Evolutionary conservation across 2,888 invertebrate genomes (phyloP).

Genomic region (Sarcophaga carnaria): DNA sequence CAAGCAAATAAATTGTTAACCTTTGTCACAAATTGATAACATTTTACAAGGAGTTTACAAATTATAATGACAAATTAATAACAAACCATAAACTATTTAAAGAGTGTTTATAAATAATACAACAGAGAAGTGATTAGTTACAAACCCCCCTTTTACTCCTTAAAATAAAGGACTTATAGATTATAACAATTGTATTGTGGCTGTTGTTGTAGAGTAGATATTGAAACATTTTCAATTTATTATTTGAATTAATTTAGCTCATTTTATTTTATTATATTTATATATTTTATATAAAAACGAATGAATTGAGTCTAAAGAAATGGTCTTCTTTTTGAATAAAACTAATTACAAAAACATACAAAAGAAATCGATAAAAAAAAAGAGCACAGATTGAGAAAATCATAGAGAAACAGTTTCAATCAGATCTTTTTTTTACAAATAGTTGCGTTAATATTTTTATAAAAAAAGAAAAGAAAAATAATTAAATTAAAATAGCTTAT

Average conservation of each 20-base stretch:
- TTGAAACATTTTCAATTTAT: not conserved
- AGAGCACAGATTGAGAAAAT: not conserved
- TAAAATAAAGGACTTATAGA: too few relatives aligned
- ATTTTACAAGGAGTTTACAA: too few relatives aligned
- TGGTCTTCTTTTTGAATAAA: conserved; percentile 12
- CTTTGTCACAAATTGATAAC: too few relatives aligned
- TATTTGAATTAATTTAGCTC: conserved; percentile 35
- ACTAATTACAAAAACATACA: conserved; percentile 29
- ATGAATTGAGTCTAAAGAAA: conserved; percentile 51
- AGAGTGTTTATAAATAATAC: too few relatives aligned
- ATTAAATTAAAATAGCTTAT: conserved; percentile 33
- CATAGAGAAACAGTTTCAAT: conserved; percentile 16
- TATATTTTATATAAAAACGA: conserved; percentile 27
- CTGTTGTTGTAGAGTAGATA: not conserved
- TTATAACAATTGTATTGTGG: too few relatives aligned
- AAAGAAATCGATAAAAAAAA: conserved; percentile 12
- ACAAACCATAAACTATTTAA: not conserved
- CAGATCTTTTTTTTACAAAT: not conserved
- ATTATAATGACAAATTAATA: not conserved
- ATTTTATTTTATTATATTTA: conserved; percentile 29
- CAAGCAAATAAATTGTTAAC: too few relatives aligned
- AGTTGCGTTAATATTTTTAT: conserved; percentile 36
- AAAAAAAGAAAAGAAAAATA: conserved; percentile 5
- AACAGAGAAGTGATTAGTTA: too few relatives aligned
- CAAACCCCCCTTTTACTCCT: too few relatives aligned